Base-by-base conservation (phyloP, 2,113 vertebrate genomes). In the Ariopsis seemanni region DNA sequence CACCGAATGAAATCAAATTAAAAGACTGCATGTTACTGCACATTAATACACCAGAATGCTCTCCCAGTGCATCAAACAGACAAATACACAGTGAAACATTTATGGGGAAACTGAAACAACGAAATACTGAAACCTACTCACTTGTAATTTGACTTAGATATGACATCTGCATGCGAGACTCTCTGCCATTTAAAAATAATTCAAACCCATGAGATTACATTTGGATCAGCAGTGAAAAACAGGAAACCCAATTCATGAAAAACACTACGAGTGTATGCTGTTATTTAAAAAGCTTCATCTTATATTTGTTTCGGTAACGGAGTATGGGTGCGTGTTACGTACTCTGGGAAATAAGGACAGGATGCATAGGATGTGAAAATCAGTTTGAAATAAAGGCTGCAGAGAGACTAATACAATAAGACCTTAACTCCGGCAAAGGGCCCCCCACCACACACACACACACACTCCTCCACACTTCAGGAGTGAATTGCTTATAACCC, bases 361-460 rank as follows among this genome's bases (percentile, higher is more conserved):
- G 82, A 62, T 82, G 55, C 55, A 30, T 86, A 87, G 50, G 83
- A 1, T 71, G 91, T 90, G 91, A 91, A 42, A 92, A 94, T 94
- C 93, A 92, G 90, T 65, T 90, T 89, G 89, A 86, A 89, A 91
- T 93, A 91, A 93, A 93, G 91, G 92, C 90, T 92, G 92, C 92
- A 90, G 90, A 89, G 85, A 92, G 92, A 94, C 90, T 91, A 93
- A 94, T 92, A 89, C 91, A 94, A 93, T 91, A 92, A 92, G 90
- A 91, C 89, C 18, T 81, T 87, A 85, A 88, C 53, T 69, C 22
- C 91, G 92, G 90, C 91, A 86, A 89, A 53, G 86, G 84, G 12
- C 27, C 17, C 5, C 6, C 74, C 77, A 1, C 5, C 79, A 0
- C 20, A 12, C 7, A 42, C 34, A 42, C 34, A 42, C 42, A 42